Conservation (phyloP, 2,888 invertebrate genomes). For the Melanchra persicariae region DNA sequence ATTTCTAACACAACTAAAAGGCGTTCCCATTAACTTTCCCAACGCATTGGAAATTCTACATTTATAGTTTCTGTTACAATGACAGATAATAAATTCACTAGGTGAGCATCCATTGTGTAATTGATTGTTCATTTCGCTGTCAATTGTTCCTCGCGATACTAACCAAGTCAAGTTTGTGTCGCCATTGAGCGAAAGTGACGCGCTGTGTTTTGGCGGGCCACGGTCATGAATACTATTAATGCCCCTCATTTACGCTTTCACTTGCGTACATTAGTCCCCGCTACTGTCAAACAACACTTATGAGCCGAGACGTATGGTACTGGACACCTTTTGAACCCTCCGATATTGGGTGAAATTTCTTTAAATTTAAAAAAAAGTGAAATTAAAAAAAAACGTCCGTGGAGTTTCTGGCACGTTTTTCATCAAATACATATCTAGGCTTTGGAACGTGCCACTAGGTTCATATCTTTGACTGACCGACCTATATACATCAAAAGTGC, state of each 20-base stretch:
- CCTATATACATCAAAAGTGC: too few relatives aligned
- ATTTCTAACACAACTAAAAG: conserved; percentile 12
- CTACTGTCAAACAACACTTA: conserved; percentile 57
- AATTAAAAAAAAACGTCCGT: too few relatives aligned
- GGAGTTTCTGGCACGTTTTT: too few relatives aligned
- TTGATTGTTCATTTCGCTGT: conserved; percentile 50
- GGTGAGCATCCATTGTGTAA: conserved; percentile 62
- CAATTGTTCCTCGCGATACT: conserved; percentile 57
- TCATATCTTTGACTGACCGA: too few relatives aligned
- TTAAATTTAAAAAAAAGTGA: too few relatives aligned
- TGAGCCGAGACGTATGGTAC: conserved; percentile 17
- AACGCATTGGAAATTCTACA: conserved; percentile 28
- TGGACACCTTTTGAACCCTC: conserved; percentile 37
- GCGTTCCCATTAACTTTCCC: conserved; percentile 29
- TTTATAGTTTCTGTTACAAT: conserved; percentile 16
- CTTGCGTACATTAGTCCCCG: conserved; percentile 66
- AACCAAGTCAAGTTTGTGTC: conserved; percentile 75
- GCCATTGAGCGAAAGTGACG: conserved; percentile 85
- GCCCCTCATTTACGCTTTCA: conserved; percentile 86
- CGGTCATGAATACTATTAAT: conserved; percentile 82
- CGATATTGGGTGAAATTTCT: conserved; percentile 11
- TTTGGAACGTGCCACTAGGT: too few relatives aligned
- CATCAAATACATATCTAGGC: too few relatives aligned
- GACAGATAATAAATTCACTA: conserved; percentile 40
- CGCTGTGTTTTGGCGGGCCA: conserved; percentile 77